Conservation (phyloP, 2,797 vertebrate species). For the Cynopterus sphinx region DNA sequence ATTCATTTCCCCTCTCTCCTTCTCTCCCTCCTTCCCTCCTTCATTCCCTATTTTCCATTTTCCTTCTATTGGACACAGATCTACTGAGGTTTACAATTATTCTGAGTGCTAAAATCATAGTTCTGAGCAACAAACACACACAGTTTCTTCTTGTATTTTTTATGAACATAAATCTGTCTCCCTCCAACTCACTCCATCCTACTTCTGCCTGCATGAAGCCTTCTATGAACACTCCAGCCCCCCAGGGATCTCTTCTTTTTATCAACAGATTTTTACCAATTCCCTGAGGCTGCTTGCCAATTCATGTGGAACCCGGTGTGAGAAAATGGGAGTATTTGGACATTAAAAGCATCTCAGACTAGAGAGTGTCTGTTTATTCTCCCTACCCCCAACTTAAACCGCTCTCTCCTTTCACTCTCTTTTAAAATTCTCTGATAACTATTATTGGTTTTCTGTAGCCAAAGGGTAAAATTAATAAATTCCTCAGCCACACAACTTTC, state of each 20-base stretch:
- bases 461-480: constrained; percentile 79
- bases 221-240: neutral
- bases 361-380: neutral
- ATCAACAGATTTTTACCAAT: neutral
- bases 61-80: neutral
- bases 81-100: neutral
- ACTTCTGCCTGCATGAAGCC: neutral
- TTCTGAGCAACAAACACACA: neutral
- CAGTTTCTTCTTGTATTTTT: neutral
- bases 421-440: constrained; percentile 56
- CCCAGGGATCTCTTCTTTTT: neutral
- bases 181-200: neutral
- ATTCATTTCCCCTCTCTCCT: neutral
- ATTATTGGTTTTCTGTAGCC: constrained; percentile 71
- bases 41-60: neutral
- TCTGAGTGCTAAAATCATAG: neutral
- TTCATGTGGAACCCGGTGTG: neutral
- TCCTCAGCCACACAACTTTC: constrained; percentile 61
- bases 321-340: neutral
- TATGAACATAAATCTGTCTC: neutral
- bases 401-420: neutral
- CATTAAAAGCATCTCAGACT: constrained; percentile 23
- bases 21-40: neutral
- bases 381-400: neutral
- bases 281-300: neutral